These are phyloP conservation scores for Sphaeridia pumilis DNA, from an alignment of 2,888 invertebrate species.

Conservation along the genomic window DNA sequence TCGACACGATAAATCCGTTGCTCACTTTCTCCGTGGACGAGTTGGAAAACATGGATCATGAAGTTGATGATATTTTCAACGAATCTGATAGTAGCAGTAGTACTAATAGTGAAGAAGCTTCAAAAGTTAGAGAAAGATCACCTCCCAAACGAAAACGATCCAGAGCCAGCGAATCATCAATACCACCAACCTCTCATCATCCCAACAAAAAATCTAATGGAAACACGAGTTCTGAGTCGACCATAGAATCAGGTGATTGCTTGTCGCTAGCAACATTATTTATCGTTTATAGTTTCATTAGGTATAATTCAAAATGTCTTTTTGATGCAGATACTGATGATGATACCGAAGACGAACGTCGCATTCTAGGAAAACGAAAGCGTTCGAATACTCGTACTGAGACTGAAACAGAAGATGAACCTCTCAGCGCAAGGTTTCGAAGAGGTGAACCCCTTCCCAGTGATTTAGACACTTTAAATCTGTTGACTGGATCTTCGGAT, in stretches of 20 bases:
- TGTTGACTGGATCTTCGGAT: conserved; percentile 40
- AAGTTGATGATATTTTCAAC: conserved; percentile 61
- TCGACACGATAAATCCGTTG: conserved; percentile 78
- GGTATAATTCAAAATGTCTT: too few relatives aligned
- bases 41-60: conserved; percentile 76
- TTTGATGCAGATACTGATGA: conserved; percentile 36
- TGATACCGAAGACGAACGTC: conserved; percentile 37
- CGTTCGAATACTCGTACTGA: conserved; percentile 14
- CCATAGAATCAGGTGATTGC: neutral
- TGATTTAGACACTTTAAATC: conserved; percentile 48
- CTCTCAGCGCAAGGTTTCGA: conserved; percentile 50
- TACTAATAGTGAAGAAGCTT: conserved; percentile 26
- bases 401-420: conserved; percentile 40
- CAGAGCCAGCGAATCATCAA: too few relatives aligned
- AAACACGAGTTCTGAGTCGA: neutral
- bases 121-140: conserved; percentile 16
- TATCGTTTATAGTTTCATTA: too few relatives aligned
- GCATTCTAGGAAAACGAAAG: conserved; percentile 33
- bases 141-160: conserved; percentile 12
- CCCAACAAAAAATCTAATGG: neutral
- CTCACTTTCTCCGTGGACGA: conserved; percentile 81
- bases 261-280: neutral
- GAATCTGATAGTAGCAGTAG: conserved; percentile 40
- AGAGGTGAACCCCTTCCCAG: conserved; percentile 54
- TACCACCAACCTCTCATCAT: too few relatives aligned